Conservation (phyloP, 2,888 invertebrate species). For the Nomada lathburiana region DNA sequence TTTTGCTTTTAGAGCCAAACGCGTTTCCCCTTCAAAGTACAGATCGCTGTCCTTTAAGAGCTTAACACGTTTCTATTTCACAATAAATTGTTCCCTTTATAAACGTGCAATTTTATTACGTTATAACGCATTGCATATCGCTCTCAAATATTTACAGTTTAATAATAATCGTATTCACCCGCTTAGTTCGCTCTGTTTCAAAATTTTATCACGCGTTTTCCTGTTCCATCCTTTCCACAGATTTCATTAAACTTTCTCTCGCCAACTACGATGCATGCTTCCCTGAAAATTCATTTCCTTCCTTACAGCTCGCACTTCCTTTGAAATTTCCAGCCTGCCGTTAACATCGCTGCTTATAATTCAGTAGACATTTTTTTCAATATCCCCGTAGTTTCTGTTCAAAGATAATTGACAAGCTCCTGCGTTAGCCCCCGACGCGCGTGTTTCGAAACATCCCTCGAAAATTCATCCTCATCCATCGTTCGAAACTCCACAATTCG, state of each 20-base stretch:
- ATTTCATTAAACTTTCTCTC: neutral
- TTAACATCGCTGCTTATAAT: conserved; percentile 7
- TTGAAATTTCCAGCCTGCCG: conserved; percentile 10
- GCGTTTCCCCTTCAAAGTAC: conserved; percentile 4
- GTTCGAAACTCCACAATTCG: neutral
- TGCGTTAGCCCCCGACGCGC: neutral
- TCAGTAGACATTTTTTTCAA: conserved; percentile 1
- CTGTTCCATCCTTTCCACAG: neutral
- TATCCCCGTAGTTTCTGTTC: neutral
- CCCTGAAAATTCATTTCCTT: conserved; percentile 10
- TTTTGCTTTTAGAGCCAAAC: conserved; percentile 10
- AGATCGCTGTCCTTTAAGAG: conserved; percentile 2
- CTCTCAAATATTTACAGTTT: neutral
- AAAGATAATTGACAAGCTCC: neutral
- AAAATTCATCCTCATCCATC: neutral
- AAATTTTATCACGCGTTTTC: neutral
- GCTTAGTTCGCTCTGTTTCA: neutral
- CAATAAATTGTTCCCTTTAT: no score
- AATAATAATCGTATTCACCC: neutral
- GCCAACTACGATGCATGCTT: neutral
- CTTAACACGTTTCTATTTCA: neutral
- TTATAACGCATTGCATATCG: no score
- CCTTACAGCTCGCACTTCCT: neutral
- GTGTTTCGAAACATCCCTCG: neutral
- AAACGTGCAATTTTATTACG: no score